Evolutionary conservation across 2,888 invertebrate genomes (phyloP).

Genomic region (Stenchaetothrips biformis): DNA sequence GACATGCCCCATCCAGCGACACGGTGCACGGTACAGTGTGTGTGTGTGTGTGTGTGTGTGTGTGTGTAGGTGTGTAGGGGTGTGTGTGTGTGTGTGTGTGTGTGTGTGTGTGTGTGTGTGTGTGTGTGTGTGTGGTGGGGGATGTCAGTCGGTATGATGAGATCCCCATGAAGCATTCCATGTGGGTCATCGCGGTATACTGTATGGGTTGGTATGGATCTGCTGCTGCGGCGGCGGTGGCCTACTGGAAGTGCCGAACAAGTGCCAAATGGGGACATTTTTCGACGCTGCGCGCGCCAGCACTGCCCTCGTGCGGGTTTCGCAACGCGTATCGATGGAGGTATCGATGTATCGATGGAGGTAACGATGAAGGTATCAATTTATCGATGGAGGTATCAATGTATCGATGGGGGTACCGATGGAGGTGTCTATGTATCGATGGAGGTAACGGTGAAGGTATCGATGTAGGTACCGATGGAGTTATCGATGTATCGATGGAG

Average conservation of each 20-base stretch:
- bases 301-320: background rate
- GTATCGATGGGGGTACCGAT: background rate
- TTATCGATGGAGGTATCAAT: background rate
- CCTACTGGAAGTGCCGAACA: background rate
- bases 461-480: too few species aligned
- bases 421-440: too few species aligned
- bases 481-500: too few species aligned
- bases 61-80: too few species aligned
- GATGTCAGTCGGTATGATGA: too few species aligned
- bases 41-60: too few species aligned
- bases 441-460: too few species aligned
- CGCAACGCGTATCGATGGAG: background rate
- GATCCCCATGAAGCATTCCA: background rate
- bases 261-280: background rate
- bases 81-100: too few species aligned
- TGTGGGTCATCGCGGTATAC: slow-evolving; percentile 1
- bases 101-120: too few species aligned
- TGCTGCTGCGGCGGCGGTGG: background rate
- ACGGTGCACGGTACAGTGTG: too few species aligned
- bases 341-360: background rate
- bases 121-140: too few species aligned
- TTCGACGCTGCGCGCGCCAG: background rate
- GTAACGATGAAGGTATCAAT: background rate
- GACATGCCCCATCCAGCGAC: background rate
- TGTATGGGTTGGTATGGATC: background rate